Percentiles rank a stretch among this genome's conserved stretches.
phyloP scores from a whole-genome alignment of 2,888 invertebrate genomes.

The Leistus spinibarbis region DNA sequence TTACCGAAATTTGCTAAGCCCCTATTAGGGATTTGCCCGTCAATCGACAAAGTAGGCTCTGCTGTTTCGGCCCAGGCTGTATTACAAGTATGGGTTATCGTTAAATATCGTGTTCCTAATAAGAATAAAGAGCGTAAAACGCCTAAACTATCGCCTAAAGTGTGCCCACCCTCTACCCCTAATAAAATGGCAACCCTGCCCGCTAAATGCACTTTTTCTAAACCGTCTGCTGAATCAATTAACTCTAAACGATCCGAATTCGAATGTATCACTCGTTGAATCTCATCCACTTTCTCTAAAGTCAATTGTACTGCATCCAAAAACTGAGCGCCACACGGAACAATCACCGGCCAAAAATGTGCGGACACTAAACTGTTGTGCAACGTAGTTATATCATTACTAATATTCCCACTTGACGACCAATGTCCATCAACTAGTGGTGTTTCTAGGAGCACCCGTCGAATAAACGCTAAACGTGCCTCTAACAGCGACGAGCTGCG shows the following conservation, averaged over 20 bases:
- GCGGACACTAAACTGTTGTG: slow-evolving; percentile 58
- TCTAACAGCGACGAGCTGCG: slow-evolving; percentile 63
- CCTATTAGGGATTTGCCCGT: slow-evolving; percentile 32
- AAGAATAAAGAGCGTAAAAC: slow-evolving; percentile 69
- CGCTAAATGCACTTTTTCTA: slow-evolving; percentile 65
- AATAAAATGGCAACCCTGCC: slow-evolving; percentile 68
- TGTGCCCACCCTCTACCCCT: slow-evolving; percentile 71
- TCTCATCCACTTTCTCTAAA: slow-evolving; percentile 70
- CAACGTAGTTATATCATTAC: slow-evolving; percentile 53
- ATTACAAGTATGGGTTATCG: slow-evolving; percentile 70
- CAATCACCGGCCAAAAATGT: slow-evolving; percentile 55
- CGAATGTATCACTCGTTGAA: slow-evolving; percentile 62
- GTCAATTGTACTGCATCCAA: slow-evolving; percentile 70
- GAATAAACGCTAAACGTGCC: slow-evolving; percentile 62
- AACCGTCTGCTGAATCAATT: slow-evolving; percentile 63
- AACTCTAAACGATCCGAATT: slow-evolving; percentile 56
- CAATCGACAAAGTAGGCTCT: slow-evolving; percentile 22
- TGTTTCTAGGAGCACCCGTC: slow-evolving; percentile 61
- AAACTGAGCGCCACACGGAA: slow-evolving; percentile 67
- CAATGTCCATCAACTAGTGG: slow-evolving; percentile 64
- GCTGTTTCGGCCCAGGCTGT: slow-evolving; percentile 66
- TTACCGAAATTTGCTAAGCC: slow-evolving; percentile 40
- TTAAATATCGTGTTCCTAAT: slow-evolving; percentile 69
- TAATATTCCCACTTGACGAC: slow-evolving; percentile 49
- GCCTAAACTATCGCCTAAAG: slow-evolving; percentile 69